A percentile compares a stretch with the other conserved stretches of the same genome.
phyloP scores from a whole-genome alignment of 2,888 invertebrate species.

The Plusia festucae region DNA sequence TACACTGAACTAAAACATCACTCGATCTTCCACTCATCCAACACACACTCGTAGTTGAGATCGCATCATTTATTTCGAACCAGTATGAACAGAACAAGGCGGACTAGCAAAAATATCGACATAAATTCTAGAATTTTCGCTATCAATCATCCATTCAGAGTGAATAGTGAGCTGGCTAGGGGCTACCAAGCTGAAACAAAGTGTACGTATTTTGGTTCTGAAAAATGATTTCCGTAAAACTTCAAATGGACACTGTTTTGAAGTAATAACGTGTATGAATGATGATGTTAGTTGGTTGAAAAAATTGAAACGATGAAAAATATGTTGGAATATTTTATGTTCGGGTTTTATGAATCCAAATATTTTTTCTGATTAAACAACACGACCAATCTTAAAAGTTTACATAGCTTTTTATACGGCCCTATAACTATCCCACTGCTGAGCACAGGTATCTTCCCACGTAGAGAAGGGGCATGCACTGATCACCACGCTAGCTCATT shows the following conservation, averaged over 20 bases:
- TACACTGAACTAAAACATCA: not conserved
- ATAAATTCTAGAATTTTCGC: constrained; percentile 50
- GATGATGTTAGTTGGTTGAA: not conserved
- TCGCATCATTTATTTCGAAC: constrained; percentile 30
- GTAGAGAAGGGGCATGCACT: no score
- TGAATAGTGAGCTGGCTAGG: constrained; percentile 39
- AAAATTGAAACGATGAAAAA: no score
- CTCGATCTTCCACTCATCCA: not conserved
- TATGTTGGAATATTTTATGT: not conserved
- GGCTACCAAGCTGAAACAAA: constrained; percentile 44
- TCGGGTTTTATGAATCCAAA: not conserved
- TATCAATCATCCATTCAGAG: constrained; percentile 53
- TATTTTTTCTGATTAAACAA: not conserved
- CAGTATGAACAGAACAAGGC: constrained; percentile 21
- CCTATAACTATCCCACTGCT: no score
- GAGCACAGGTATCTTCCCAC: no score
- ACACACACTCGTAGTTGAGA: not conserved
- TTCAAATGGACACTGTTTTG: not conserved
- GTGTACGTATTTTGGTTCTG: constrained; percentile 33
- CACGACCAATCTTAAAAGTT: no score
- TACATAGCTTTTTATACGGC: no score
- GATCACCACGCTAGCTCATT: no score
- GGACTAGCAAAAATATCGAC: constrained; percentile 38
- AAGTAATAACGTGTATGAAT: constrained; percentile 1
- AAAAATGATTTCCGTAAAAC: constrained; percentile 36